Evolutionary conservation across 2,888 invertebrate species (phyloP), one percentile per base, ranked within the genome.

Genomic region (Lapara coniferarum): DNA sequence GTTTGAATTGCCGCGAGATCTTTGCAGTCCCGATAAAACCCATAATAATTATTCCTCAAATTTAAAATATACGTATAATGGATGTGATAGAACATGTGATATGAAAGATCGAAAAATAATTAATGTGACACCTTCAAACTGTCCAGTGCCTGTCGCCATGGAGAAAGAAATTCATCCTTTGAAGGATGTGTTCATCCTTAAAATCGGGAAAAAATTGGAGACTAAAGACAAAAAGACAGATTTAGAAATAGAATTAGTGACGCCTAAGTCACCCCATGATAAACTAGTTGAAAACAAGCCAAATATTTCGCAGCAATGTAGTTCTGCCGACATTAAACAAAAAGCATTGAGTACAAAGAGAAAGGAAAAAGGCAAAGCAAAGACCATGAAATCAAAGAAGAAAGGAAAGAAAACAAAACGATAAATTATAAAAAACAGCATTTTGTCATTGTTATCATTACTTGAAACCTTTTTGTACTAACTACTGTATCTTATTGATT

Each of bases 201-300:
- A 92, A 83, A 92, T 93, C 71, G 93, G 93, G 44, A 93, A 93
- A 72, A 93, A 92, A 75, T 77, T 93, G 25, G 93, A 93, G 78
- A 90, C 89, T 0, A 87, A 88, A 76, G 91, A 93, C 69, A 93
- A 91, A 76, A 93, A 89, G 75, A 93, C 92, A 30, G 93, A 93
- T 73, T 84, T 93, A 12, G 93, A 92, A 84, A 93, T 93, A 75
- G 92, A 93, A 82, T 79, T 93, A 0, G 83, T 91, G 0, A 93
- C 93, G 2, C 93, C 93, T 13, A 93, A 92, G 81, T 83, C 80
- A 12, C 89, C 88, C 1, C 69, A 71, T n/a, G 79, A 78, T 7
- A 84, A 80, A 69, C 72, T 76, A 2, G 63, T 72, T 7, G 84
- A 82, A 10, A 71, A 77, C 57, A 74, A 77, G 70, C 84, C 72